Evolutionary conservation across 2,888 invertebrate genomes (phyloP), one percentile per base, ranked within the genome.

Genomic region (Sepiola atlantica): DNA sequence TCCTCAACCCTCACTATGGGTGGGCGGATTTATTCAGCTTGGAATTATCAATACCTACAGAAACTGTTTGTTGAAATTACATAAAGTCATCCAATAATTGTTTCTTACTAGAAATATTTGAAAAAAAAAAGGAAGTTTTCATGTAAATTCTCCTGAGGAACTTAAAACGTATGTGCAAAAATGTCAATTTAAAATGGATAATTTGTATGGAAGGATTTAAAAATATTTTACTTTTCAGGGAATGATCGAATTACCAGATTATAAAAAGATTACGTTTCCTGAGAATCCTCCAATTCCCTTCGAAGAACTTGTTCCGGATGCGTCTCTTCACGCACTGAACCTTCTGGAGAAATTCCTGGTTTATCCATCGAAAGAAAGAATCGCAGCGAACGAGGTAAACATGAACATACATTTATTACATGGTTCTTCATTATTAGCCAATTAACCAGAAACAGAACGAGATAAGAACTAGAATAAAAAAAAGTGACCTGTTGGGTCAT

Each of bases 251-350:
- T 97, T 99, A 94, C 99, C 99, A 0, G 99, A 99, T 97, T 99
- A 98, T 97, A 99, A 99, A 97, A 99, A 99, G 98, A 99, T 99
- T 95, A 98, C 98, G n/a, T 98, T 99, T 97, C 98, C 99, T 0
- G 98, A 98, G 95, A 98, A 98, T 90, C 98, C 98, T 55, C 98
- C 98, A 0, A 98, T 98, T 92, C 98, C 98, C 35, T 98, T 99
- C 98, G 98, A 98, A 24, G 98, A 98, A 94, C 98, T 99, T 14
- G 97, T 99, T 95, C 98, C 99, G 0, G 98, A 98, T 95, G 98
- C 98, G 0, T 98, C 98, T 93, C 97, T 98, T 0, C 98, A 98
- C 94, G 98, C 98, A 92, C 97, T 98, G 0, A 98, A 98, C 97
- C 98, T 99, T 54, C 98, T 99, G 57, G 98, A 98, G 95, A 98